A percentile compares a stretch with the other conserved stretches of the same genome.
phyloP scores from a whole-genome alignment of 35 echinoderm and acorn worm species.

The Lytechinus variegatus region DNA sequence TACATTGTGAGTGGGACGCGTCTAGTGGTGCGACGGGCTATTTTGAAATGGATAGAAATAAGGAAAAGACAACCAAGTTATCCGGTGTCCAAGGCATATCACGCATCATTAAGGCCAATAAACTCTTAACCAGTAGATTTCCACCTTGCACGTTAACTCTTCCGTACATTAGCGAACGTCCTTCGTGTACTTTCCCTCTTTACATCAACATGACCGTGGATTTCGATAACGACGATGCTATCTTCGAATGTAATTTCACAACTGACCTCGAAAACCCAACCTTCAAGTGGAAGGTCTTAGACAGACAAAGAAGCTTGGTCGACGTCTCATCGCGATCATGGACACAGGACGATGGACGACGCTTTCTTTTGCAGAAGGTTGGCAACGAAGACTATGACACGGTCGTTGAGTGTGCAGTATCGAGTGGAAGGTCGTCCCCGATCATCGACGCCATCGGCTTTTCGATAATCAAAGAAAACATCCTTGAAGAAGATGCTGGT shows the following conservation, averaged over 20 bases:
- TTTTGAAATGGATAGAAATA: background rate
- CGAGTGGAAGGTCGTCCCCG: background rate
- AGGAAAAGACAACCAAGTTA: background rate
- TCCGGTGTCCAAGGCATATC: background rate
- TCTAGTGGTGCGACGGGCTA: background rate
- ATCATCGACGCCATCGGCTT: background rate
- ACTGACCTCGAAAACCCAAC: background rate
- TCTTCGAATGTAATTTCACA: background rate
- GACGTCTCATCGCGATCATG: background rate
- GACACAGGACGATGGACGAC: background rate
- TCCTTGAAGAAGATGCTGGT: background rate
- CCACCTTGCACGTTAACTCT: background rate
- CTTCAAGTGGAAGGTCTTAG: background rate
- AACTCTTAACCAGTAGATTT: background rate
- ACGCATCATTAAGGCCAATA: background rate
- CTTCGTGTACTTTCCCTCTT: background rate
- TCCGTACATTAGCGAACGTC: background rate
- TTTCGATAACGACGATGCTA: background rate
- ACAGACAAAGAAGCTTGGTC: background rate
- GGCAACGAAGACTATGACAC: background rate
- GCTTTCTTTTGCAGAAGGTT: background rate
- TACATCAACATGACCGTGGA: background rate
- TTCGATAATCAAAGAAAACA: background rate
- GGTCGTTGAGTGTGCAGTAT: background rate
- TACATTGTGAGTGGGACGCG: background rate